Percentiles rank a stretch among this genome's conserved stretches.
phyloP scores from a whole-genome alignment of 2,797 vertebrate genomes.

The Coreius guichenoti region DNA sequence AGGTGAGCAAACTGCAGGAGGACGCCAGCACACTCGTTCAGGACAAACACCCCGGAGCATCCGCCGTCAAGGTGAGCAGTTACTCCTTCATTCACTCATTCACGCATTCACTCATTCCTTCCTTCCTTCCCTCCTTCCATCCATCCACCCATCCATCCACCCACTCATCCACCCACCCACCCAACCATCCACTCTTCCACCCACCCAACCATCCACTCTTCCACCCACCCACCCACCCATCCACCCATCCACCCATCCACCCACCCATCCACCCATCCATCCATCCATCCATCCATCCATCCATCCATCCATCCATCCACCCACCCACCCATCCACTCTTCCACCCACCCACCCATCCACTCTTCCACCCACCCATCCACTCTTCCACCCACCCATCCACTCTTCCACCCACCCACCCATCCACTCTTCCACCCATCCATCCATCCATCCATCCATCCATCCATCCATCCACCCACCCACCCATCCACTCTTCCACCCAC shows the following conservation, averaged over 20 bases:
- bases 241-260: background rate
- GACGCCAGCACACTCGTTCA: slow-evolving; percentile 81
- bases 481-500: no score
- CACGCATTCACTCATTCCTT: background rate
- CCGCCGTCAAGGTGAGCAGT: slow-evolving; percentile 78
- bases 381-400: background rate
- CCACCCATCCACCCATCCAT: no score
- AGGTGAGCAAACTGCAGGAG: slow-evolving; percentile 80
- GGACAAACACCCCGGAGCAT: slow-evolving; percentile 82
- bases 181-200: background rate
- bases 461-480: no score
- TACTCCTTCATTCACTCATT: background rate
- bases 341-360: background rate
- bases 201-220: background rate
- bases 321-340: background rate
- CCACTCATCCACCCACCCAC: no score
- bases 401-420: no score
- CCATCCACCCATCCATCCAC: background rate
- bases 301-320: background rate
- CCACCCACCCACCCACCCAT: no score
- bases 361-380: no score
- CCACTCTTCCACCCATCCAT: no score
- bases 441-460: no score
- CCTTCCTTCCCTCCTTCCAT: background rate
- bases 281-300: no score